phyloP scores from a whole-genome alignment of 92 coral and sea anemone species.

The Plumapathes pennacea region DNA sequence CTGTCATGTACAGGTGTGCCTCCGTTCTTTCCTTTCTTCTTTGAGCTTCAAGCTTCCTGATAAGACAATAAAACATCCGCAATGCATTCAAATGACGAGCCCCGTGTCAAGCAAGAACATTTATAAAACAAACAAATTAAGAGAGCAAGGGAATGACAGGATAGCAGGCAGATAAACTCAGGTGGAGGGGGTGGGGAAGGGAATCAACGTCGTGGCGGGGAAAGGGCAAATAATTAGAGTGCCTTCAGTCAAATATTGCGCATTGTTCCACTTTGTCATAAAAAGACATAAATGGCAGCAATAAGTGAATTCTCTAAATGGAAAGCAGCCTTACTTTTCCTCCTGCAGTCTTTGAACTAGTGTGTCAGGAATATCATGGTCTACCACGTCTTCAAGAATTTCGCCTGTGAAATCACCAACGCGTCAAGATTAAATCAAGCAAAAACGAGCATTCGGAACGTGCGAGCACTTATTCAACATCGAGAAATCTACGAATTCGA shows the following conservation, averaged over 20 bases:
- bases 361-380: slow-evolving; percentile 77
- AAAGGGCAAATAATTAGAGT: no score
- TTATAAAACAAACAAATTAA: no score
- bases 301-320: neutral
- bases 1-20: slow-evolving; percentile 94
- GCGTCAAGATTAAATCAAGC: neutral
- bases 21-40: slow-evolving; percentile 97
- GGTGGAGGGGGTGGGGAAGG: no score
- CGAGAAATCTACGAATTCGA: neutral
- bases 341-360: slow-evolving; percentile 89
- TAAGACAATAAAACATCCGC: neutral
- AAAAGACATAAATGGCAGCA: no score
- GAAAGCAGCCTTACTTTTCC: slow-evolving; percentile 64
- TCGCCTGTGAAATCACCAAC: slow-evolving; percentile 41
- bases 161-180: no score
- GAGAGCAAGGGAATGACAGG: no score
- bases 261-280: neutral
- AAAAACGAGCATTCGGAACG: no score
- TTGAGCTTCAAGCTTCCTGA: slow-evolving; percentile 91
- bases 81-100: no score
- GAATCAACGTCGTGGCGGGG: no score
- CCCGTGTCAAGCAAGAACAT: no score
- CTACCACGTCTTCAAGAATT: slow-evolving; percentile 76
- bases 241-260: neutral
- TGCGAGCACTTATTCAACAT: no score